Evolutionary conservation across 2,113 vertebrate genomes (phyloP).

Genomic region (Psittacara wagleri): DNA sequence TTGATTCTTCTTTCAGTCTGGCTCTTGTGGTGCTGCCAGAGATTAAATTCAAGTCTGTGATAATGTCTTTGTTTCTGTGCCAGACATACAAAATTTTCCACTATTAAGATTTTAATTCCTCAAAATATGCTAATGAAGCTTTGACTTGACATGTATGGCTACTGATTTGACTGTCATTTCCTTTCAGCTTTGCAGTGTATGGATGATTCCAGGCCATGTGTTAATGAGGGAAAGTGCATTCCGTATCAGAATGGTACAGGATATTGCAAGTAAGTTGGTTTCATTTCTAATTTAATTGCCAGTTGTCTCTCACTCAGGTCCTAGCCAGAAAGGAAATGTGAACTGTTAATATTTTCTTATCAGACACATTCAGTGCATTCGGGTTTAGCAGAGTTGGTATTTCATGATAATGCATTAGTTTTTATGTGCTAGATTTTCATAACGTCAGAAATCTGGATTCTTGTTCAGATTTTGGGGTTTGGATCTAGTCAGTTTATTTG

Average conservation of each 20-base stretch:
- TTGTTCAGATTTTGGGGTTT: background rate
- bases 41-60: background rate
- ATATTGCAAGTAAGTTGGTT: conserved; percentile 88
- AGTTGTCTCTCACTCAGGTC: background rate
- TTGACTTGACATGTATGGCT: background rate
- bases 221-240: conserved; percentile 89
- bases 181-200: conserved; percentile 88
- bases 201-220: conserved; percentile 83
- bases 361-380: background rate
- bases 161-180: conserved; percentile 8
- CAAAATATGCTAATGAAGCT: background rate
- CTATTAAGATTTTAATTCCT: background rate
- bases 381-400: background rate
- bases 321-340: background rate
- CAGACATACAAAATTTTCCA: background rate
- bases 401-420: background rate
- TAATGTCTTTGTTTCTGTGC: conserved; percentile 18
- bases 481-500: background rate
- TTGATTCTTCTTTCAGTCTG: background rate
- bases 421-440: background rate
- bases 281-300: background rate
- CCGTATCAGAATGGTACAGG: conserved; percentile 86
- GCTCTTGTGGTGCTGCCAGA: background rate
- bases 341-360: background rate
- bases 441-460: background rate